phyloP scores from a whole-genome alignment of 23 tunicate species.

The Pegea sp. region DNA sequence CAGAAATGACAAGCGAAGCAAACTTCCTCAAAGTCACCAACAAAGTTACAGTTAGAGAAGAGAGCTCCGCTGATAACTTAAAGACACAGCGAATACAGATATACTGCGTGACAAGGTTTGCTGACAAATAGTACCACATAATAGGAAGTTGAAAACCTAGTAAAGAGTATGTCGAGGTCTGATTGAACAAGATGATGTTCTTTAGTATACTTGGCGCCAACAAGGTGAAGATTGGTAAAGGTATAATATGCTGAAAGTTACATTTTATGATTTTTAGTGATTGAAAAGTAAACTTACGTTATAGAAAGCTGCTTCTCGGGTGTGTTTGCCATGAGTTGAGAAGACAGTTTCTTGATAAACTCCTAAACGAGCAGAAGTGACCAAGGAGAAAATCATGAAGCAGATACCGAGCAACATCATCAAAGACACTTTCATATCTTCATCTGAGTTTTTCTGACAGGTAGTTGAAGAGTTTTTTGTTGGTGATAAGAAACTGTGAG shows the following conservation, averaged over 20 bases:
- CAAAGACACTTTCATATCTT: constrained; percentile 1
- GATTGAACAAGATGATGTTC: constrained; percentile 18
- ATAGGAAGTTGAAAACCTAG: constrained; percentile 29
- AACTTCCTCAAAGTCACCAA: constrained; percentile 78
- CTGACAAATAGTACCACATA: constrained; percentile 72
- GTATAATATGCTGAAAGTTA: constrained; percentile 50
- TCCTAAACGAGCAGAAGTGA: constrained; percentile 56
- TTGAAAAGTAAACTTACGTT: constrained; percentile 28
- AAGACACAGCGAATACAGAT: constrained; percentile 87
- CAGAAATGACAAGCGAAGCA: constrained; percentile 56
- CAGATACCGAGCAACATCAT: constrained; percentile 26
- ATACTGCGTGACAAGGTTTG: constrained; percentile 72
- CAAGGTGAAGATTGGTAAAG: constrained; percentile 49
- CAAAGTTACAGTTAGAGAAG: constrained; percentile 78
- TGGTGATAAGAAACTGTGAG: background rate
- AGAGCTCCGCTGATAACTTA: constrained; percentile 41
- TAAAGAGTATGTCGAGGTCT: constrained; percentile 13
- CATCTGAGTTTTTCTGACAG: background rate
- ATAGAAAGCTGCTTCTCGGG: constrained; percentile 65
- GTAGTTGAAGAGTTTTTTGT: background rate
- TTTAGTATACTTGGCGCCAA: constrained; percentile 49
- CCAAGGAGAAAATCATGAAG: constrained; percentile 14
- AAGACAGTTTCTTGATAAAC: constrained; percentile 67
- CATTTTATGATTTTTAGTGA: background rate
- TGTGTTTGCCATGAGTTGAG: constrained; percentile 31